Percentiles rank a stretch among this genome's conserved stretches.
Conservation (phyloP, 2,797 vertebrate genomes). For the Micropoecilia bifurca region DNA sequence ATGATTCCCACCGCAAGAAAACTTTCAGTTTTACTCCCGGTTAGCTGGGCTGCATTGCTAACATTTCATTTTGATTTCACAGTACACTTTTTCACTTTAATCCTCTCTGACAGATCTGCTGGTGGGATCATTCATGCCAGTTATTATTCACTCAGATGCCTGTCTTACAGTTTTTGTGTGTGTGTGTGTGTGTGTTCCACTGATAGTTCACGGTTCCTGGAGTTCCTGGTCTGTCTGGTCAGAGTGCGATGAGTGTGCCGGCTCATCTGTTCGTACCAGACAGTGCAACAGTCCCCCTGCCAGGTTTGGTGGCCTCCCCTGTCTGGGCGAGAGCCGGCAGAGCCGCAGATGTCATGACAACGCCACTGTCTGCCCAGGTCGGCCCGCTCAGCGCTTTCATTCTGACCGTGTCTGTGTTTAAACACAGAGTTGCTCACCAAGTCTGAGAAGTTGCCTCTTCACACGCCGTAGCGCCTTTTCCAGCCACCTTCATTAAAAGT, state of each 20-base stretch:
- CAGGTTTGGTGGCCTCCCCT: slow-evolving; percentile 85
- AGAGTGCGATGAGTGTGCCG: slow-evolving; percentile 79
- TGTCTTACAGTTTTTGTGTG: not conserved
- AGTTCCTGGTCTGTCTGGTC: slow-evolving; percentile 86
- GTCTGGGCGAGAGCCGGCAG: slow-evolving; percentile 82
- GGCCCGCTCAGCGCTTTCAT: slow-evolving; percentile 7
- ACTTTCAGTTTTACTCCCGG: not conserved
- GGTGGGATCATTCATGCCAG: not conserved
- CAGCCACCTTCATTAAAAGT: not conserved
- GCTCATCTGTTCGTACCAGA: slow-evolving; percentile 78
- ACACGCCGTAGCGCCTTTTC: not conserved
- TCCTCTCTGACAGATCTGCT: not conserved
- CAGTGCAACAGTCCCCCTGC: slow-evolving; percentile 83
- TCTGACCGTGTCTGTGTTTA: not conserved
- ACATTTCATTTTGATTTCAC: not conserved
- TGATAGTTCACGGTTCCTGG: slow-evolving; percentile 86
- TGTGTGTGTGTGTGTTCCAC: not conserved
- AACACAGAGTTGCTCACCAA: not conserved
- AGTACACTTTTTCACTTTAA: not conserved
- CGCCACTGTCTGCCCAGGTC: slow-evolving; percentile 83
- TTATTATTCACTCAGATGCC: not conserved
- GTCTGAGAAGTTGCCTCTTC: not conserved
- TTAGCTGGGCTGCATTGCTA: not conserved
- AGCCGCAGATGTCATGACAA: slow-evolving; percentile 83
- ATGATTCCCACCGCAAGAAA: too few relatives aligned